These are phyloP conservation scores for Ceyx cyanopectus DNA, from an alignment of 2,113 vertebrate genomes.

Conservation along the genomic window DNA sequence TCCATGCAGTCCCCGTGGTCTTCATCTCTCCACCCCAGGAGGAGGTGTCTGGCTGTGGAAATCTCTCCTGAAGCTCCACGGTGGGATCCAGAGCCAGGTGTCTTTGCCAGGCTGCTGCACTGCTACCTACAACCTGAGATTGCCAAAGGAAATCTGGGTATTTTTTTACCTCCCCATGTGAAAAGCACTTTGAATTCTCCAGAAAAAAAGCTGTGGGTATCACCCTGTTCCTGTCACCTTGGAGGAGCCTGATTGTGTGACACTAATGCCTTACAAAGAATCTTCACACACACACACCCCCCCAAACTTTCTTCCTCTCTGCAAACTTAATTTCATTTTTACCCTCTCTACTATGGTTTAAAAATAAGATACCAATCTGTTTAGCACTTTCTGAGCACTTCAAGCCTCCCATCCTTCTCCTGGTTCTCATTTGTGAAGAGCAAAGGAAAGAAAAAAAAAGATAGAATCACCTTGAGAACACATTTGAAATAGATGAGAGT, in stretches of 20 bases:
- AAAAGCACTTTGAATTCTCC: not conserved
- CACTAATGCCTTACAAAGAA: not conserved
- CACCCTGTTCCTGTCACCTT: not conserved
- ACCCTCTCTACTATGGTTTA: not conserved
- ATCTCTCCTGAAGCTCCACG: too few species aligned
- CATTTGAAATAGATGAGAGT: not conserved
- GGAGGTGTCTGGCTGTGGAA: too few species aligned
- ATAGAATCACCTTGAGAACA: constrained; percentile 15
- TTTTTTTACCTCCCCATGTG: not conserved
- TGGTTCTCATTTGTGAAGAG: not conserved
- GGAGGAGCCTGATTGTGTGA: not conserved
- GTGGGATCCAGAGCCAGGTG: too few species aligned
- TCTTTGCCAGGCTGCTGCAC: too few species aligned
- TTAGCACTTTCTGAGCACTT: not conserved
- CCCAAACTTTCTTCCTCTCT: not conserved
- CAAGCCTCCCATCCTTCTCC: not conserved
- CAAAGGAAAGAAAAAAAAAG: not conserved
- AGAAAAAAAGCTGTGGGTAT: not conserved
- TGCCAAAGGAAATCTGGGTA: not conserved
- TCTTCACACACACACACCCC: not conserved
- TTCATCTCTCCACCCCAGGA: too few species aligned
- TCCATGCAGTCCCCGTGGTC: too few species aligned
- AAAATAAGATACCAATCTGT: not conserved
- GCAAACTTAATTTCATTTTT: not conserved
- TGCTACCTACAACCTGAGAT: not conserved